Conservation (phyloP, 2,113 vertebrate genomes). For the Pontoporia blainvillei region DNA sequence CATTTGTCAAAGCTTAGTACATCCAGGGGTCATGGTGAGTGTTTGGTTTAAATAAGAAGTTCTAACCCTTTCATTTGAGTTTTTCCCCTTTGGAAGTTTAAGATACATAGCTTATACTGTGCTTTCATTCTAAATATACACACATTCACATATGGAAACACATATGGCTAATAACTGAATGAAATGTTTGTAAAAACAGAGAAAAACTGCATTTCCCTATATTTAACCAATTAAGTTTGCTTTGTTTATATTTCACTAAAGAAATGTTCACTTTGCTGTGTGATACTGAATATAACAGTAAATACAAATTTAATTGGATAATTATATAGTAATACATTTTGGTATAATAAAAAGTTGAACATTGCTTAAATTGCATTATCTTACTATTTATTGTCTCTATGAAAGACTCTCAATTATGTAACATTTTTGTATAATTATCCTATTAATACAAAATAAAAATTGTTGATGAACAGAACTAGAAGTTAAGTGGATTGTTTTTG, state of each 20-base stretch:
- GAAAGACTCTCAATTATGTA: neutral
- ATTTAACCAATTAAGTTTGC: neutral
- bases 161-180: neutral
- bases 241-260: conserved; percentile 7
- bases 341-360: neutral
- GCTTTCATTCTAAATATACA: neutral
- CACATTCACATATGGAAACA: neutral
- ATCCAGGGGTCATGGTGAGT: neutral
- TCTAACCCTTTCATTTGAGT: neutral
- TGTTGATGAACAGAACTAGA: neutral
- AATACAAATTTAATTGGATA: neutral
- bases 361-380: neutral
- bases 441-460: neutral
- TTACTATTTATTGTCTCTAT: neutral
- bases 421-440: neutral
- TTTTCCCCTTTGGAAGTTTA: neutral
- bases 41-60: neutral
- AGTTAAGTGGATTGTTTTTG: conserved; percentile 2
- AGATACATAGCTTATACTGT: neutral
- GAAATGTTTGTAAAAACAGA: neutral
- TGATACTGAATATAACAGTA: neutral
- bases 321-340: neutral
- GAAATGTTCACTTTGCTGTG: neutral
- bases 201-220: neutral
- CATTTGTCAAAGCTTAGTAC: neutral